Percentiles rank a stretch among this genome's conserved stretches.
phyloP scores from a whole-genome alignment of 2,888 invertebrate genomes.

The Notocelia uddmanniana region DNA sequence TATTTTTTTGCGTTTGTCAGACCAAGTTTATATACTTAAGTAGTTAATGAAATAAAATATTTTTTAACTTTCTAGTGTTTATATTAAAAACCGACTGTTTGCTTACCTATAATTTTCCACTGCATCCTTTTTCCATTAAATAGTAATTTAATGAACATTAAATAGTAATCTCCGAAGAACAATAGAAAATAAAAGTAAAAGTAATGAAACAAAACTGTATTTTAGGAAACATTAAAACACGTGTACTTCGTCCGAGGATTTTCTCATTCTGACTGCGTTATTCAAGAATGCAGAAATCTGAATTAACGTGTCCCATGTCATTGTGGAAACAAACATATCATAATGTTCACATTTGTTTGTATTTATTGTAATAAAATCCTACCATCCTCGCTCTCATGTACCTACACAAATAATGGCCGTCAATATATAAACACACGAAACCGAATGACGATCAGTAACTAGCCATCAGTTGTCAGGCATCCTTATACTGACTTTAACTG shows the following conservation, averaged over 20 bases:
- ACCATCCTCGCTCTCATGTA: not conserved
- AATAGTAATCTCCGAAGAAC: too few species aligned
- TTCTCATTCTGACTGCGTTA: too few species aligned
- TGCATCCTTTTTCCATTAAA: too few species aligned
- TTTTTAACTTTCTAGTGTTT: too few species aligned
- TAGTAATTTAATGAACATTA: too few species aligned
- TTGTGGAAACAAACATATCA: not conserved
- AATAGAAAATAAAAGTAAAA: too few species aligned
- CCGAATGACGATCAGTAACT: not conserved
- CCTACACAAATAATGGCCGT: not conserved
- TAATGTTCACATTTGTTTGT: not conserved
- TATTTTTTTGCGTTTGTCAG: too few species aligned
- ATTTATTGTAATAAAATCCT: not conserved
- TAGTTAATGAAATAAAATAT: constrained; percentile 8
- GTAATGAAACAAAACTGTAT: too few species aligned
- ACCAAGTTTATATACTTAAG: not conserved
- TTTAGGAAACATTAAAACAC: too few species aligned
- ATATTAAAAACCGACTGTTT: too few species aligned
- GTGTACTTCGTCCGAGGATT: too few species aligned
- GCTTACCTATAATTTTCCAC: too few species aligned
- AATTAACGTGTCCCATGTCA: not conserved
- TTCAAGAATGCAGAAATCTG: not conserved
- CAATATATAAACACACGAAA: constrained; percentile 20
- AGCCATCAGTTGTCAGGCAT: not conserved
- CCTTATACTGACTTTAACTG: not conserved